A percentile compares a stretch with the other conserved stretches of the same genome.
Conservation (phyloP, 2,888 invertebrate species). For the Dryobota labecula region DNA sequence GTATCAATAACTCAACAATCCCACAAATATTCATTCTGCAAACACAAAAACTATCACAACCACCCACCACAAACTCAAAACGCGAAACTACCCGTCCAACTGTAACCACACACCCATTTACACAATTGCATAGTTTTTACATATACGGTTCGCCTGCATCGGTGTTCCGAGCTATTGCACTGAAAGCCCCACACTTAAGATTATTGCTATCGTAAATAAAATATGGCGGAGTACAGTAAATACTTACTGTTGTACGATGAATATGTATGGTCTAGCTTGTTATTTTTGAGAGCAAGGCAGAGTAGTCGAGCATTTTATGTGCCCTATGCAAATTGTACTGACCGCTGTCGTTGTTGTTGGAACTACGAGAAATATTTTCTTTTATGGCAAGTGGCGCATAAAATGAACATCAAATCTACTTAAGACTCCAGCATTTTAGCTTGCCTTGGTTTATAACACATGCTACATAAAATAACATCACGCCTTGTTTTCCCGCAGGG, state of each 20-base stretch:
- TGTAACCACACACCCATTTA: slow-evolving; percentile 29
- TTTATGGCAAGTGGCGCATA: background rate
- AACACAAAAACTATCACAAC: background rate
- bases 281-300: slow-evolving; percentile 19
- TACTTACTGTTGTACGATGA: slow-evolving; percentile 44
- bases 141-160: slow-evolving; percentile 37
- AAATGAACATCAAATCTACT: background rate
- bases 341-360: slow-evolving; percentile 9
- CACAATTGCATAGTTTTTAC: slow-evolving; percentile 62
- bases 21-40: background rate
- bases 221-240: slow-evolving; percentile 36
- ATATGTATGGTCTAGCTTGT: slow-evolving; percentile 45
- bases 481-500: too few species aligned
- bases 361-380: background rate
- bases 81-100: slow-evolving; percentile 1
- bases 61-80: slow-evolving; percentile 11
- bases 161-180: slow-evolving; percentile 52
- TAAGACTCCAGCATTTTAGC: background rate
- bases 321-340: slow-evolving; percentile 30
- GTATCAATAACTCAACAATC: background rate
- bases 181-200: slow-evolving; percentile 57
- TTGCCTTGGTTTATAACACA: background rate
- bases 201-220: slow-evolving; percentile 63
- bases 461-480: too few species aligned
- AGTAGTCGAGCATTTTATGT: slow-evolving; percentile 29